Evolutionary conservation across 2,888 invertebrate species (phyloP).

Genomic region (Ormia ochracea): DNA sequence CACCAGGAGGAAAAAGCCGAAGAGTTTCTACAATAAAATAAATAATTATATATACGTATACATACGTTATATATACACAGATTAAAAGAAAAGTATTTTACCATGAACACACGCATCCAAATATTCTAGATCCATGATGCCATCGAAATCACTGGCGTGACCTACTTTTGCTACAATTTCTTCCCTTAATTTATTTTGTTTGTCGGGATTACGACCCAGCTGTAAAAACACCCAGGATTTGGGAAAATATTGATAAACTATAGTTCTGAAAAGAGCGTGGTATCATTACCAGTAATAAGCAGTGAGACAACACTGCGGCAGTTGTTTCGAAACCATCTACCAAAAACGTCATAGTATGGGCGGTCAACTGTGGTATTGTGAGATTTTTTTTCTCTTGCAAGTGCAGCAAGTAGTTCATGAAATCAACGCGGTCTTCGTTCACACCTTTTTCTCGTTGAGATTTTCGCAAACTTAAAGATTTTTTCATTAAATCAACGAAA

Average conservation of each 20-base stretch:
- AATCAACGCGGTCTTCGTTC: constrained; percentile 68
- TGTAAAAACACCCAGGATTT: constrained; percentile 14
- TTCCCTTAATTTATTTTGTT: constrained; percentile 67
- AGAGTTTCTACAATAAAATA: constrained; percentile 67
- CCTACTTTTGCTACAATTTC: constrained; percentile 66
- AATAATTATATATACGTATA: neutral
- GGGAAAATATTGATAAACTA: neutral
- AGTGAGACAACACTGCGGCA: constrained; percentile 68
- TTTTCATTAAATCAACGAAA: constrained; percentile 68
- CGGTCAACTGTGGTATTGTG: constrained; percentile 65
- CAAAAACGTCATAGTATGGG: constrained; percentile 73
- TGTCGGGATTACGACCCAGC: constrained; percentile 67
- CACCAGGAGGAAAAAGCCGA: constrained; percentile 69
- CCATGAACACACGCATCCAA: constrained; percentile 73
- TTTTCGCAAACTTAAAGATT: constrained; percentile 67
- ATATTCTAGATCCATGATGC: constrained; percentile 69
- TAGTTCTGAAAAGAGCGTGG: too few species aligned
- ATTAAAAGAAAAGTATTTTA: constrained; percentile 36
- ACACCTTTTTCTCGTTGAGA: constrained; percentile 47
- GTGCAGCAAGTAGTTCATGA: constrained; percentile 71
- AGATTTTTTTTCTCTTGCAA: constrained; percentile 72
- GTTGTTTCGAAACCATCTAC: constrained; percentile 74
- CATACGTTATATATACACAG: neutral
- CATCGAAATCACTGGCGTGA: constrained; percentile 68
- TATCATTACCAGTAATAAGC: constrained; percentile 67